Evolutionary conservation across 2,888 invertebrate species (phyloP), one percentile per base, ranked within the genome.

Genomic region (Polymixis flavicincta): DNA sequence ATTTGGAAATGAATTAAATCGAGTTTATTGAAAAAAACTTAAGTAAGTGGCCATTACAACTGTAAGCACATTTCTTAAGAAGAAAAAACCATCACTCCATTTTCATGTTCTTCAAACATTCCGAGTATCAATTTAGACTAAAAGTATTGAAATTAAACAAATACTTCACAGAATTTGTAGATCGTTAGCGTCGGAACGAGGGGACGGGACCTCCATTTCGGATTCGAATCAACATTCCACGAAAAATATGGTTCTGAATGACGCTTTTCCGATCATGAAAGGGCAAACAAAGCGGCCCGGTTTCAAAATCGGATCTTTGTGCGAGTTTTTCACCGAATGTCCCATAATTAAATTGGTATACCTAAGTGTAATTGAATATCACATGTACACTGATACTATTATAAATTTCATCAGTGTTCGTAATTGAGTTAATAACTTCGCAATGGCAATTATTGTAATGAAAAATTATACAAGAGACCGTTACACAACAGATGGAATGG

Each of bases 111-210:
- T 68, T 67, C 48, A 54, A 74, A 70, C 50, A 84, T 65, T 67
- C 52, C 11, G 64, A 85, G 69, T 60, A 85, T 74, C 76, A 84
- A 67, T 85, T 81, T 63, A 63, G 59, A 67, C 64, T 77, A 77
- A 85, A 74, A 74, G 69, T 74, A 82, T 85, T 78, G 74, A 76
- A 78, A 83, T 85, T 70, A 76, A 64, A 79, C 79, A 78, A 84
- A 85, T 76, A 79, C 79, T 82, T 79, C 65, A 69, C 67, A 52
- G 76, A 79, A 74, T 74, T 85, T 74, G 70, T 83, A 74, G 68
- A 83, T 79, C 72, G 72, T 79, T 76, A 72, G 61, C 61, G 61
- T 74, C n/a, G 50, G 60, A 52, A 59, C 66, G 78, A 85, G 70
- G 60, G 72, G 61, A 78, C 57, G 59, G 71, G 48, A 68, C 85